These are phyloP conservation scores for Orchestes rusci DNA, from an alignment of 2,888 invertebrate genomes.

Conservation along the genomic window DNA sequence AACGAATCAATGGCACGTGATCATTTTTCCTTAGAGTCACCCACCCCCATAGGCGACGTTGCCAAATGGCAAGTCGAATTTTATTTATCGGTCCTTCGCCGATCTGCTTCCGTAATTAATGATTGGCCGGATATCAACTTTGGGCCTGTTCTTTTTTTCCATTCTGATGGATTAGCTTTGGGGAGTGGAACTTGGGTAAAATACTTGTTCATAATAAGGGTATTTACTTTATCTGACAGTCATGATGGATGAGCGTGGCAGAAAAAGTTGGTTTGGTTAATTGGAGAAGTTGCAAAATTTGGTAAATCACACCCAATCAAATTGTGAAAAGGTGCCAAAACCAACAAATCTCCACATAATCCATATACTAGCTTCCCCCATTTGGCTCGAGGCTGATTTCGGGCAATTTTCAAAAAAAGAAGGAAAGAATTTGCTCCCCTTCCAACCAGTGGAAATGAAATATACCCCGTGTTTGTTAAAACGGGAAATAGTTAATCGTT, in stretches of 20 bases:
- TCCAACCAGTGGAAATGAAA: conserved; percentile 7
- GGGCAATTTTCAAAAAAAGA: too few relatives aligned
- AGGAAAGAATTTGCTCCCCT: too few relatives aligned
- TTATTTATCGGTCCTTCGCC: conserved; percentile 46
- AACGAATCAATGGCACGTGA: too few relatives aligned
- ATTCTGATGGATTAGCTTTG: conserved; percentile 19
- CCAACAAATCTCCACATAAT: too few relatives aligned
- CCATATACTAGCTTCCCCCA: too few relatives aligned
- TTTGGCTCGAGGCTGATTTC: too few relatives aligned
- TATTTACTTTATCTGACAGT: too few relatives aligned
- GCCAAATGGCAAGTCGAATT: conserved; percentile 48
- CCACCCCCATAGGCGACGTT: conserved; percentile 52
- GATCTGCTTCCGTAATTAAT: conserved; percentile 47
- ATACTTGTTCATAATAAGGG: conserved; percentile 5
- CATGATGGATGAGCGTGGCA: too few relatives aligned
- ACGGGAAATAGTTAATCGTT: conserved; percentile 21
- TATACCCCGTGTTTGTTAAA: conserved; percentile 13
- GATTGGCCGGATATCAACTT: conserved; percentile 43
- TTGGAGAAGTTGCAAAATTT: too few relatives aligned
- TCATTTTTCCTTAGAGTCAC: conserved; percentile 67
- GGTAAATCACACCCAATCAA: too few relatives aligned
- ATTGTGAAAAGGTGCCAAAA: too few relatives aligned
- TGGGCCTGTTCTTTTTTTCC: conserved; percentile 25
- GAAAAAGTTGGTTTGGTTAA: too few relatives aligned
- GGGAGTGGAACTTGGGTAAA: conserved; percentile 6